Evolutionary conservation across 2,797 vertebrate genomes (phyloP).

Genomic region (Periparus ater): DNA sequence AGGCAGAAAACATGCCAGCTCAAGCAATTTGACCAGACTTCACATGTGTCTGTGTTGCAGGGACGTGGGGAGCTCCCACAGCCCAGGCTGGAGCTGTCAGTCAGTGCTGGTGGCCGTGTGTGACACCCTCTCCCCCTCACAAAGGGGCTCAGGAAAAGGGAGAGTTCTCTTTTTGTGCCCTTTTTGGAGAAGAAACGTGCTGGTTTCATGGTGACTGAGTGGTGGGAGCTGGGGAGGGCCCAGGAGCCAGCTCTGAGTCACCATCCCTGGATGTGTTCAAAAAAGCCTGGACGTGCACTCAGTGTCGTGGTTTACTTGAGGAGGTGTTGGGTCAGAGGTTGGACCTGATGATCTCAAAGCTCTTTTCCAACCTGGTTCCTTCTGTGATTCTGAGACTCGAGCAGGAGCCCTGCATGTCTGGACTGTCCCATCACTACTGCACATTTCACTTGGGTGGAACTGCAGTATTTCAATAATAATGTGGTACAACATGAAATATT

Average conservation of each 20-base stretch:
- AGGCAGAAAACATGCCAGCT: not conserved
- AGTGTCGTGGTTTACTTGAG: not conserved
- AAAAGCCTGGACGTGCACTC: not conserved
- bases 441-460: not conserved
- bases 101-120: not conserved
- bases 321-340: not conserved
- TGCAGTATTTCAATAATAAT: not conserved
- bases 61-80: not conserved
- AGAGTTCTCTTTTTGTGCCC: not conserved
- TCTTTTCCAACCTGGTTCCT: not conserved
- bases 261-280: not conserved
- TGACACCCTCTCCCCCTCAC: not conserved
- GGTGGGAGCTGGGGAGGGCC: not conserved
- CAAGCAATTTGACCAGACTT: not conserved
- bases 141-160: not conserved
- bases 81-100: not conserved
- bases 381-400: not conserved
- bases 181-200: not conserved
- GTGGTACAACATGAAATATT: not conserved
- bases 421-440: not conserved
- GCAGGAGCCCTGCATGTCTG: not conserved
- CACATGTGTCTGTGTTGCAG: not conserved
- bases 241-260: not conserved
- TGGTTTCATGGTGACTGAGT: fast-evolving
- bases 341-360: not conserved